phyloP scores from a whole-genome alignment of 2,797 vertebrate species.

The Poecile montanus region DNA sequence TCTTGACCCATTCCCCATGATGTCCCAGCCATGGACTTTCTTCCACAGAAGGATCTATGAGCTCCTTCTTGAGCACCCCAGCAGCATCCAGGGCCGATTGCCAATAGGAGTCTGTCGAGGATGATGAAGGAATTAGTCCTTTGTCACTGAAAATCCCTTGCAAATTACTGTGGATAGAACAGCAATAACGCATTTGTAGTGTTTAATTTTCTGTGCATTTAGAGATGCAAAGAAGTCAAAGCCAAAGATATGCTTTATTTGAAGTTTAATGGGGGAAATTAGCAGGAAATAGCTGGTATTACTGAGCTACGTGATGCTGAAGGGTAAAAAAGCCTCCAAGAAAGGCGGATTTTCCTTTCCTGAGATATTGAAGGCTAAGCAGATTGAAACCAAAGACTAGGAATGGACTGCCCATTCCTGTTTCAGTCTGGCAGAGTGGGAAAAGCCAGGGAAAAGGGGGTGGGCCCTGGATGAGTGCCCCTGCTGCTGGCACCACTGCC shows the following conservation, averaged over 20 bases:
- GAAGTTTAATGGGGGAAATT: conserved; percentile 68
- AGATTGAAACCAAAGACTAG: conserved; percentile 62
- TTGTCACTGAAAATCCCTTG: conserved; percentile 14
- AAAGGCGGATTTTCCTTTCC: conserved; percentile 60
- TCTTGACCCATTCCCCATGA: background rate
- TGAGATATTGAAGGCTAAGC: conserved; percentile 56
- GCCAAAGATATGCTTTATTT: conserved; percentile 60
- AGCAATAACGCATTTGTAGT: conserved; percentile 44
- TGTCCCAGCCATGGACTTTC: background rate
- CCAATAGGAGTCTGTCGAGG: background rate
- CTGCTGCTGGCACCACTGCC: background rate
- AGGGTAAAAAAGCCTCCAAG: conserved; percentile 60
- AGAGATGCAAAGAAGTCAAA: conserved; percentile 55
- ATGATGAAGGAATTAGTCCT: conserved; percentile 63
- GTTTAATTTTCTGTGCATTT: conserved; percentile 57
- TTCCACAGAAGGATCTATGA: background rate
- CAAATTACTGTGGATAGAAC: background rate
- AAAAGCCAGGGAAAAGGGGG: background rate
- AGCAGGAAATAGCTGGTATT: conserved; percentile 68
- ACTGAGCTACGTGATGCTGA: conserved; percentile 44
- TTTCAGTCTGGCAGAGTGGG: background rate
- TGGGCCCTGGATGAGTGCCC: accelerated
- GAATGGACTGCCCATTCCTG: conserved; percentile 10
- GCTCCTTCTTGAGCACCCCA: background rate
- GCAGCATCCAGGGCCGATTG: background rate